Evolutionary conservation across 2,888 invertebrate genomes (phyloP), one percentile per base, ranked within the genome.

Genomic region (Drosophila sordidula): DNA sequence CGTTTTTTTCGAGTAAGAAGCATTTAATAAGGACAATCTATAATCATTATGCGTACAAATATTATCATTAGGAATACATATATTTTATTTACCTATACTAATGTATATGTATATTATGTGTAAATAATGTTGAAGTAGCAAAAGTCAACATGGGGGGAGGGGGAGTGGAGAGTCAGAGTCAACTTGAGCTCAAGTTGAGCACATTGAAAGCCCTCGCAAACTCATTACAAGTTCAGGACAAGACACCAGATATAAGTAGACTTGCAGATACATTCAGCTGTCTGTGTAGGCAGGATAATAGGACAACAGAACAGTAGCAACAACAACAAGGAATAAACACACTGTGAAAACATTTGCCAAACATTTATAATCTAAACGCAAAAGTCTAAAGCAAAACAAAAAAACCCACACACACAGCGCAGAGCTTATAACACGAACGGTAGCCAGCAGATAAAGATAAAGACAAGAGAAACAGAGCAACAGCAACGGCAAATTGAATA

Each of bases 291-390:
- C 59, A 18, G 55, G 55, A 66, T 50, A 66, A 66, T 61, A 66
- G 25, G 18, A 57, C 16, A 56, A 47, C 50, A 47, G 29, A 46
- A 62, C 5, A 47, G 16, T 32, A 67, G 61, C 69, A 62, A 65
- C 36, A 65, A 41, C 26, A 26, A 25, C 44, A 25, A 39, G 39
- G 39, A 39, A 9, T 26, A 26, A 26, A 26, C 45, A 14, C 45
- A 63, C 70, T 76, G 68, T 63, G 56, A 76, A 73, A 82, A 76
- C 71, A 80, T 74, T 80, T 70, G 69, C 52, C 67, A 71, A 80
- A 70, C 84, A 80, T 80, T 80, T 83, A 83, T 77, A 77, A 80
- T 74, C 77, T 56, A 80, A 80, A 50, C 71, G 70, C 80, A 65
- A 80, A 76, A 80, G 70, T 71, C 77, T 70, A 72, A 78, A 69